Evolutionary conservation across 35 echinoderm and acorn worm genomes (phyloP), one percentile per base, ranked within the genome.

Genomic region (Amphiura filiformis): DNA sequence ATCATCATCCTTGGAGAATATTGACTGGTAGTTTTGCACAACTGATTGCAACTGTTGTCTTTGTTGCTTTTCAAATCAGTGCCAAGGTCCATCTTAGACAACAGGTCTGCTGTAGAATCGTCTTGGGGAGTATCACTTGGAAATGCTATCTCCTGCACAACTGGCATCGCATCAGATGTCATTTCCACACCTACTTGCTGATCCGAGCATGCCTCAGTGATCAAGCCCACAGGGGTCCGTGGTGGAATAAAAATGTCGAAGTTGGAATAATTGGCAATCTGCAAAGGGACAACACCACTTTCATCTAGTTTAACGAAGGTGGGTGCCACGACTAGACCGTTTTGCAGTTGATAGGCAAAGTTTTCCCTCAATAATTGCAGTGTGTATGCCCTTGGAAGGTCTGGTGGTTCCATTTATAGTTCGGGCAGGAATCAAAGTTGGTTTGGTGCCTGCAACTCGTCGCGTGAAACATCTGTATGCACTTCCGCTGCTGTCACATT

Each of bases 1-100:
- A 37, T 64, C 32, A 0, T 91, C 65, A 28, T 42, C 18, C 17
- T 91, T 35, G 75, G 82, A 85, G 76, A 84, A 78, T 1, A 76
- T 9, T 13, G 36, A 1, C 12, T 38, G 14, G 56, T 89, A 35
- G 22, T 57, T 76, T 18, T 39, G 22, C 13, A 89, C 34, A 26
- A 82, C 14, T 13, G 82, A 2, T 65, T 40, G 35, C 3, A 83
- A 17, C 23, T 79, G 49, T 82, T 47, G 34, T 4, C 39, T 91
- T 38, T 28, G 85, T 32, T 5, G 33, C 3, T 37, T 28, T 40
- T 39, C 32, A 14, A 9, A 47, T 9, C 41, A 47, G 5, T 9
- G 41, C 17, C 41, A 17, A 47, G 17, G 41, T 47, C 17, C 41
- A 47, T 47, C 41, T 17, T 47, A 9, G 4, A 4, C 41, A 47